Evolutionary conservation across 2,888 invertebrate species (phyloP).

Genomic region (Sarcophaga caerulescens): DNA sequence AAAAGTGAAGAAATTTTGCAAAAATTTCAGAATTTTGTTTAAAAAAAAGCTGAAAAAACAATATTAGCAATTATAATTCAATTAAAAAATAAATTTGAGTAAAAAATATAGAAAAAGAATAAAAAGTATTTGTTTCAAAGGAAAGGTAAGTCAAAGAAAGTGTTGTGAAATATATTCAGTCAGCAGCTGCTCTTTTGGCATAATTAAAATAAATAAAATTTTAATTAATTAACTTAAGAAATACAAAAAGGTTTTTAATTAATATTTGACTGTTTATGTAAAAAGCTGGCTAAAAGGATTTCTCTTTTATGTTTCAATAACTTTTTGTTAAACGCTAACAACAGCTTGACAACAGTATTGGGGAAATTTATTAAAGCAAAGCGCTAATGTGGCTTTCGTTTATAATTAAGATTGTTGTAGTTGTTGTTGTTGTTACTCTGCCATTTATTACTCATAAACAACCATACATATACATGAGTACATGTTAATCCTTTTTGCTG

Average conservation of each 20-base stretch:
- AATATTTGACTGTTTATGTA: background rate
- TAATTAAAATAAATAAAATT: background rate
- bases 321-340: background rate
- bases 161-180: background rate
- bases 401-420: background rate
- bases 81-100: background rate
- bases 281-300: background rate
- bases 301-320: background rate
- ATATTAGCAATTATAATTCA: background rate
- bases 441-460: background rate
- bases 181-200: background rate
- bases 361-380: background rate
- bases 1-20: background rate
- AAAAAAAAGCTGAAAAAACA: background rate
- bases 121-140: background rate
- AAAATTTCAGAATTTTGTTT: background rate
- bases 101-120: background rate
- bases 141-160: background rate
- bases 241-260: background rate
- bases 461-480: no score
- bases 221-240: background rate
- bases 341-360: background rate
- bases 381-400: background rate
- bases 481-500: conserved; percentile 34
- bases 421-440: no score